Evolutionary conservation across 2,888 invertebrate species (phyloP).

Genomic region (Nomada hirtipes): DNA sequence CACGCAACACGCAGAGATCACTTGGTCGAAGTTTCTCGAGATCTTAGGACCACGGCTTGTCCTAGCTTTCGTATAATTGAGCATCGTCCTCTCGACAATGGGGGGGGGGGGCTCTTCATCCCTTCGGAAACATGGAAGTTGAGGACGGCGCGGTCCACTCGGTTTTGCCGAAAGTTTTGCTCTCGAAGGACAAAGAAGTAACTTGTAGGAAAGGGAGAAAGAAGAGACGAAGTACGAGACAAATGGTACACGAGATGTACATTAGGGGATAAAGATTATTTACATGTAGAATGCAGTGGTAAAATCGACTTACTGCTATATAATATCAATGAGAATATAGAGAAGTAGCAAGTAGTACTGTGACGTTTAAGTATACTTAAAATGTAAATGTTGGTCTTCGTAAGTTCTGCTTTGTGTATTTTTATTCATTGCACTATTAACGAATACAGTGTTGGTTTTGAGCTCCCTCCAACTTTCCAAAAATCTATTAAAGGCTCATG

Average conservation of each 20-base stretch:
- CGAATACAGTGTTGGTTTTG: no score
- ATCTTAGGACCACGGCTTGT: slow-evolving; percentile 42
- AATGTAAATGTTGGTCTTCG: no score
- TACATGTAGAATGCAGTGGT: neutral
- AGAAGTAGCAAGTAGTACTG: no score
- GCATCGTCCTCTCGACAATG: slow-evolving; percentile 45
- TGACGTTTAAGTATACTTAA: no score
- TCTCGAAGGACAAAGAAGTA: slow-evolving; percentile 13
- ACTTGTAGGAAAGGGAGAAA: neutral
- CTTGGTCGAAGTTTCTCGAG: slow-evolving; percentile 60
- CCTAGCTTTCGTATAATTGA: slow-evolving; percentile 72
- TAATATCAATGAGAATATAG: no score
- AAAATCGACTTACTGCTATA: no score
- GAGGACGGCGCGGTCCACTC: slow-evolving; percentile 18
- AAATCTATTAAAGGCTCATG: no score
- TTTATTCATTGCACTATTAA: no score
- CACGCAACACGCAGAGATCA: slow-evolving; percentile 40
- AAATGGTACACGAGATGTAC: slow-evolving; percentile 4
- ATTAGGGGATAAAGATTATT: slow-evolving; percentile 7
- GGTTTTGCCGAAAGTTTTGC: slow-evolving; percentile 44
- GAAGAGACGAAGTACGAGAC: neutral
- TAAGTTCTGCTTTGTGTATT: no score
- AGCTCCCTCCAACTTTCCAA: no score
- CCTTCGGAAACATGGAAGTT: slow-evolving; percentile 22
- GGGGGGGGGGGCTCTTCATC: slow-evolving; percentile 23